A percentile compares a stretch with the other conserved stretches of the same genome.
phyloP scores from a whole-genome alignment of 2,888 invertebrate genomes.

The Drosophila affinis region DNA sequence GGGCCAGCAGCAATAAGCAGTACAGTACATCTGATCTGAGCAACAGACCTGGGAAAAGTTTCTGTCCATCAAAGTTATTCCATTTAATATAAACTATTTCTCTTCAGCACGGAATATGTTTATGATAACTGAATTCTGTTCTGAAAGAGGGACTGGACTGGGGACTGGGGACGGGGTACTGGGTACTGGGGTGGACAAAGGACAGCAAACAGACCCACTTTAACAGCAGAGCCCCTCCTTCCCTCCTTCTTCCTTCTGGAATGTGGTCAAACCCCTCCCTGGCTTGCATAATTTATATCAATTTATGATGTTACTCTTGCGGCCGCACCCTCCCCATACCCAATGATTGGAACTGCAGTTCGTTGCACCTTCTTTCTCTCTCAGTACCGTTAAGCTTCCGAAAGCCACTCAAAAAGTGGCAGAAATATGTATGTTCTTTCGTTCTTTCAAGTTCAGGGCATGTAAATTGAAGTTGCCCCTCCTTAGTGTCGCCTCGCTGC shows the following conservation, averaged over 20 bases:
- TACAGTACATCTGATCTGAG: too few species aligned
- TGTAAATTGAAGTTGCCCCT: constrained; percentile 59
- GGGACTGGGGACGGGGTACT: too few species aligned
- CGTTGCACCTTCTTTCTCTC: constrained; percentile 56
- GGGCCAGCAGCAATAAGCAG: neutral
- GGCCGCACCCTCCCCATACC: constrained; percentile 39
- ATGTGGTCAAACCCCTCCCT: neutral
- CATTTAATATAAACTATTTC: too few species aligned
- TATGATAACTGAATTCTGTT: too few species aligned
- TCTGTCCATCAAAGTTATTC: neutral
- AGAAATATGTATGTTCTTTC: constrained; percentile 28
- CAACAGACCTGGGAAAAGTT: neutral
- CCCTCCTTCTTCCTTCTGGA: neutral
- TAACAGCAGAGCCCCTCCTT: neutral
- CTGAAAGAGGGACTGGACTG: too few species aligned
- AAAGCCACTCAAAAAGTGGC: constrained; percentile 45
- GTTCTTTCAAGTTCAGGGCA: constrained; percentile 69
- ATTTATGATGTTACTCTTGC: constrained; percentile 36
- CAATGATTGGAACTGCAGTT: constrained; percentile 56
- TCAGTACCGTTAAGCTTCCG: constrained; percentile 39
- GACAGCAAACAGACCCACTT: constrained; percentile 22
- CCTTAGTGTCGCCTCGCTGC: constrained; percentile 12
- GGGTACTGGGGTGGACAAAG: constrained; percentile 5
- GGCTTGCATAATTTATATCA: constrained; percentile 44
- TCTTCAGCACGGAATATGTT: neutral